A percentile compares a stretch with the other conserved stretches of the same genome.
These are phyloP conservation scores for Megamerina dolium DNA, from an alignment of 2,888 invertebrate genomes.

Conservation along the genomic window DNA sequence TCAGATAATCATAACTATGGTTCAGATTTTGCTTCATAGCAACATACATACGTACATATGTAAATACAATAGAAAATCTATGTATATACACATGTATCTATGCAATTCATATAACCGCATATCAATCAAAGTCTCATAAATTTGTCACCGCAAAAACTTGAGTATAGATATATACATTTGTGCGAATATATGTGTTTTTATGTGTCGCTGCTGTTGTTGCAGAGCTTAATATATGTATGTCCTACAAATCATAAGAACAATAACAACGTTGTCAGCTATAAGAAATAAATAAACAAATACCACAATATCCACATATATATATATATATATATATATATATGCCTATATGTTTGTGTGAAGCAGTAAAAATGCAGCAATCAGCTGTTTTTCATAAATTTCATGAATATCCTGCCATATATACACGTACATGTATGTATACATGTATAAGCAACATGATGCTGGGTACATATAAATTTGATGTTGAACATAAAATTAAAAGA, in stretches of 20 bases:
- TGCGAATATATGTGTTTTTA: no score
- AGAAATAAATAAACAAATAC: slow-evolving; percentile 1
- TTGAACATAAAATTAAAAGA: slow-evolving; percentile 10
- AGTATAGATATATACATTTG: slow-evolving; percentile 1
- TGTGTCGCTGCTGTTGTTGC: no score
- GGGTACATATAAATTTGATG: no score
- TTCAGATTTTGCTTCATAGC: no score
- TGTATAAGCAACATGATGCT: not conserved
- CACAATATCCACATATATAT: slow-evolving; percentile 3
- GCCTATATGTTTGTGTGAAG: not conserved
- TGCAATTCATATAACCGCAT: no score
- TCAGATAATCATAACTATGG: no score
- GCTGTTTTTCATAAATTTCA: slow-evolving; percentile 21
- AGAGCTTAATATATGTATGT: no score
- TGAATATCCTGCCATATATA: slow-evolving; percentile 5
- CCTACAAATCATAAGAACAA: not conserved
- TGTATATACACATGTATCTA: no score
- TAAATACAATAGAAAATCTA: no score
- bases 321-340: not conserved
- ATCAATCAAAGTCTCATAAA: slow-evolving; percentile 43
- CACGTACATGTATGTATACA: no score
- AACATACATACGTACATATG: no score
- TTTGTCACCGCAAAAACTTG: slow-evolving; percentile 29
- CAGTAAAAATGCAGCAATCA: slow-evolving; percentile 16
- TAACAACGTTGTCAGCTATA: slow-evolving; percentile 12